Base-by-base conservation (phyloP, 2,888 invertebrate genomes). In the Epistrophella euchroma region DNA sequence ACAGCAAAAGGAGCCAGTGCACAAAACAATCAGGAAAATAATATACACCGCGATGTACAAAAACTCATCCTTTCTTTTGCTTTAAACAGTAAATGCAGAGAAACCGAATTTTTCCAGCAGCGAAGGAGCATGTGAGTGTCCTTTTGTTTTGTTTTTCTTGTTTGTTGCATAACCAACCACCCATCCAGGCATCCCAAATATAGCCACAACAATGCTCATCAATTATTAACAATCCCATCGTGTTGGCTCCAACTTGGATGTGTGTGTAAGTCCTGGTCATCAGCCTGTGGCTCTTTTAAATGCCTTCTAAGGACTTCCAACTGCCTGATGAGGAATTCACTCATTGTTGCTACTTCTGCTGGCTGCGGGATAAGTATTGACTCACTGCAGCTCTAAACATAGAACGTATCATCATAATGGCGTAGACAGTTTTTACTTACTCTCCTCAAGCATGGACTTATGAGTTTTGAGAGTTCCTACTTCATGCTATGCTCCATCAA, bases 221-320 rank as follows among this genome's bases (percentile, higher is more conserved):
- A 85, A 85, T 85, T 85, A 85, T 85, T 85, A 81, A 85, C 85
- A 45, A 40, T 85, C 81, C 81, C 72, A 73, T 73, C 25, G 85
- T 68, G 76, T 85, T 72, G 55, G 71, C 22, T 80, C 22, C 55
- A 52, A 22, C 15, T 9, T 9, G 10, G 3, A 45, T 17, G 17
- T 56, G 13, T 32, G 19, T 60, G 32, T 11, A 35, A 15, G 70
- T 58, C 52, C 62, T 52, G 45, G 72, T 76, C 75, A 71, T 56
- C 72, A 56, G 78, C 83, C 78, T 37, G 52, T 72, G 71, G 70
- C 60, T 15, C 58, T 43, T 40, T 40, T 80, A 80, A 80, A 80
- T 71, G 80, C 50, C 75, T 74, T 43, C 62, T 68, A 76, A 80
- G 72, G 80, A 74, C 79, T 66, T 9, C 28, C 32, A 1, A 7